Evolutionary conservation across 53 echinoderm and acorn worm genomes (phyloP), one percentile per base, ranked within the genome.

Genomic region (Temnopleurus reevesii): DNA sequence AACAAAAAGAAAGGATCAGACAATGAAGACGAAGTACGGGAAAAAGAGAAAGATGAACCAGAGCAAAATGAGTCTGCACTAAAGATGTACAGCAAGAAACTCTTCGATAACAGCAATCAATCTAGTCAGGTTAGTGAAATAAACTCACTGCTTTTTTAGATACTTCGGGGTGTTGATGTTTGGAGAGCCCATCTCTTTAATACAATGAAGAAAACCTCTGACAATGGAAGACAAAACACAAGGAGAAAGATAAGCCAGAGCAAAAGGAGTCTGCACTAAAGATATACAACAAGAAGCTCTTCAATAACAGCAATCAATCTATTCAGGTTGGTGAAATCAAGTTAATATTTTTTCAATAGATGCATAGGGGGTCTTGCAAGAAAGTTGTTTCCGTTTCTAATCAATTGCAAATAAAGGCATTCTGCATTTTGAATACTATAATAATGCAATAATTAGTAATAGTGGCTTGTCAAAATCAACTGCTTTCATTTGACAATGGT

Each of bases 151-250:
- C n/a, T n/a, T n/a, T n/a, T n/a, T n/a, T n/a, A n/a, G n/a, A n/a
- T n/a, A n/a, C n/a, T n/a, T n/a, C n/a, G n/a, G n/a, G n/a, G n/a
- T 43, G 71, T 66, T 55, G 92, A 93, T 26, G 90, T 93, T 8
- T 97, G 97, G 97, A 95, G 97, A 31, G 23, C 84, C 13, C 97
- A 97, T 76, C 92, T 97, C 45, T 95, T 94, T 77, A 93, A 91
- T 46, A n/a, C n/a, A n/a, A n/a, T n/a, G n/a, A 53, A 44, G 33
- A 41, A 77, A 44, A 7, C 18, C 64, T 21, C 79, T 64, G 64
- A 28, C n/a, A 59, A 45, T 79, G 46, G 77, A 85, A 13, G 33
- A 36, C 45, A 54, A 41, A 9, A 38, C 12, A 91, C 8, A 55
- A 85, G 58, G 41, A 29, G 55, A 41, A 79, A 79, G 61, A 45